phyloP scores from a whole-genome alignment of 2,888 invertebrate genomes.

The Tethea ocularis region DNA sequence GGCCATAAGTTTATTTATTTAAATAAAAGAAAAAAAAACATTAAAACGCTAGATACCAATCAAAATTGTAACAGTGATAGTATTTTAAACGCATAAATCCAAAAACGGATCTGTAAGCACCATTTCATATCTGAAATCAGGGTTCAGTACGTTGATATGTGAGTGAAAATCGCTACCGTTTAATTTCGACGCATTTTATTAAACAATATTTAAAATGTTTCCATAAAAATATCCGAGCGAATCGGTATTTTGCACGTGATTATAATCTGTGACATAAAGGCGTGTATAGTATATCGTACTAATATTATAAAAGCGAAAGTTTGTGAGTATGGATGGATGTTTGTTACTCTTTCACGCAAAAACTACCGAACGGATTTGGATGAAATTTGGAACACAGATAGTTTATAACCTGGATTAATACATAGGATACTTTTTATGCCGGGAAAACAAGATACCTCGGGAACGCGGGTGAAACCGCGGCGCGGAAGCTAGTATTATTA shows the following conservation, averaged over 20 bases:
- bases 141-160: constrained; percentile 7
- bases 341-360: too few relatives aligned
- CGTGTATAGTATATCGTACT: constrained; percentile 6
- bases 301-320: too few relatives aligned
- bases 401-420: too few relatives aligned
- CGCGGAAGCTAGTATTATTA: too few relatives aligned
- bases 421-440: too few relatives aligned
- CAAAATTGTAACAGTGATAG: neutral
- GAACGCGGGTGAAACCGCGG: too few relatives aligned
- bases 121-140: neutral
- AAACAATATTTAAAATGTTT: constrained; percentile 7
- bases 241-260: constrained; percentile 45
- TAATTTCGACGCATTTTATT: neutral
- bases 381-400: too few relatives aligned
- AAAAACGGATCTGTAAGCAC: neutral
- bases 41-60: neutral
- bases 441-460: too few relatives aligned
- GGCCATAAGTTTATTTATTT: too few relatives aligned
- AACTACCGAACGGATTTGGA: too few relatives aligned
- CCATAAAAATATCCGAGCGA: constrained; percentile 24
- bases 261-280: constrained; percentile 22
- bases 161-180: constrained; percentile 10
- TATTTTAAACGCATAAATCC: neutral
- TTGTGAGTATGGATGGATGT: too few relatives aligned
- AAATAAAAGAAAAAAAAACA: neutral